Base-by-base conservation (phyloP, 2,888 invertebrate species). In the Oligia latruncula region DNA sequence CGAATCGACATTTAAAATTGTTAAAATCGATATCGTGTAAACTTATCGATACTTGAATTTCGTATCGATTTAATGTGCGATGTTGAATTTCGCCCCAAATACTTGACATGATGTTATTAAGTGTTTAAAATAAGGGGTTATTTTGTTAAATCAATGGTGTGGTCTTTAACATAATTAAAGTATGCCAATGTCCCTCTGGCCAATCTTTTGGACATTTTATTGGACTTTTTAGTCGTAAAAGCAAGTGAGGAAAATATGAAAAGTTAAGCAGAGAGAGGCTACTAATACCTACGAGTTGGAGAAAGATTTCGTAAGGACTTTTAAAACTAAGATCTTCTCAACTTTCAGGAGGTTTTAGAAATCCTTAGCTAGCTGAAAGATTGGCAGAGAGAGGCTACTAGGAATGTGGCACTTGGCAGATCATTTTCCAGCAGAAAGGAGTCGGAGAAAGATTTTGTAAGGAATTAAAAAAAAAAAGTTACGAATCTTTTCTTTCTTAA, bases 1-100 rank as follows among this genome's bases (percentile, higher is more conserved):
- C 88, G 87, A 90, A 90, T 91, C 92, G 92, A 92, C 90, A 90
- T 91, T 90, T 89, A 88, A 89, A 88, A 90, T 90, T 92, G 87
- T 91, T 89, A 85, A 90, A 91, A 90, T 90, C 91, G 84, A 74
- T 87, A 81, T 77, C 72, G 65, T 74, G 74, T 77, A 77, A 87
- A 84, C 68, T 84, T 84, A 85, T 81, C 84, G 85, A 70, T 87
- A 71, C 76, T 75, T 77, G 72, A 81, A 87, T 81, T 87, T 81
- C 60, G 84, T 81, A 84, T 81, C 85, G 72, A 75, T 81, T 87
- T 74, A 87, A 84, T 67, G 87, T 85, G 87, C 64, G 58, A 73
- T 80, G 65, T 84, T 87, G 72, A 87, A 87, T 84, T 83, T 77
- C 71, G 67, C 8, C 73, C 80, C 77, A 80, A 85, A 87, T 85